phyloP scores from a whole-genome alignment of 2,888 invertebrate species.

The Oscheius onirici region DNA sequence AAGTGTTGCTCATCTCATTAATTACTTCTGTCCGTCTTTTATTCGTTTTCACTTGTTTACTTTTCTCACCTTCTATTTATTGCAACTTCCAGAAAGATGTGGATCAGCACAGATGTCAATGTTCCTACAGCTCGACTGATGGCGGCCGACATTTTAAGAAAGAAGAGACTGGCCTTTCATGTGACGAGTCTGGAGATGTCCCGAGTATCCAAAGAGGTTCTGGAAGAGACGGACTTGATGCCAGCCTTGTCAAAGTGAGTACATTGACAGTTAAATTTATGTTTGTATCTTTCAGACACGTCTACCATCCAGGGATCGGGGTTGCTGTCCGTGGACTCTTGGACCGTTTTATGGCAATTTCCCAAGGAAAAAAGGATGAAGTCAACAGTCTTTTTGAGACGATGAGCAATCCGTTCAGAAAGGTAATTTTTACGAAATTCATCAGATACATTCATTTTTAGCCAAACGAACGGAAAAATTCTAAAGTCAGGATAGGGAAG shows the following conservation, averaged over 20 bases:
- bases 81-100: not conserved
- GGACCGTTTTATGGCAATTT: not conserved
- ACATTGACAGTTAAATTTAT: not conserved
- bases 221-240: not conserved
- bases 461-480: not conserved
- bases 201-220: not conserved
- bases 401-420: not conserved
- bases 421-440: not conserved
- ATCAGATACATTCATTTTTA: not conserved
- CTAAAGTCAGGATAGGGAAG: not conserved
- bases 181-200: constrained; percentile 13
- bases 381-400: not conserved
- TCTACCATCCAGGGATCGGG: not conserved
- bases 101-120: not conserved
- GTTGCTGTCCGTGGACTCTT: not conserved
- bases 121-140: not conserved
- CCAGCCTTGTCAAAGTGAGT: not conserved
- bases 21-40: not conserved
- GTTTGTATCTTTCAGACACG: not conserved
- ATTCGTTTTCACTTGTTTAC: too few relatives aligned
- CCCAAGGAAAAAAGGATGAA: not conserved
- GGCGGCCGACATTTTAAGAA: not conserved
- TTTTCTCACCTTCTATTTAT: not conserved
- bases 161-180: constrained; percentile 3
- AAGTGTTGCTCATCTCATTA: not conserved